Base-by-base conservation (phyloP, 2,797 vertebrate species). In the Merluccius polli region DNA sequence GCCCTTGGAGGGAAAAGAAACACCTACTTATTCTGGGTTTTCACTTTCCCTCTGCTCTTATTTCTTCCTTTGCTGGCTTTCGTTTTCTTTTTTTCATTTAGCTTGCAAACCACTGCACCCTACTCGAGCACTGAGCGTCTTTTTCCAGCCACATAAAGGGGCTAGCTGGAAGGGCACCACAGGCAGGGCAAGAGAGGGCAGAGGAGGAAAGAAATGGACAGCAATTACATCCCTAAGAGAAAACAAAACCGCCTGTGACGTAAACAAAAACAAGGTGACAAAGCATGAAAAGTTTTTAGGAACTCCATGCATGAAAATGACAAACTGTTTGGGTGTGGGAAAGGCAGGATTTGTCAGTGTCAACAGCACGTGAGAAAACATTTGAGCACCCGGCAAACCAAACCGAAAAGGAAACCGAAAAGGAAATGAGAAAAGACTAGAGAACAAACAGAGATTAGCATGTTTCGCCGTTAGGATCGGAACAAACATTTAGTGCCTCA, bases 371-470 rank as follows among this genome's bases (percentile, higher is more conserved):
- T 77, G 80, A 79, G 72, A 82, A 89, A 86, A 69, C 13, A n/a
- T 59, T n/a, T 86, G 78, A 85, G 77, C 44, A 82, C 18, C 6
- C 21, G 16, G 44, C 16, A 79, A 73, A 86, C 81, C 79, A 67
- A 73, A 27, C n/a, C 75, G n/a, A n/a, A n/a, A n/a, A n/a, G n/a
- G n/a, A 80, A 88, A 86, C 79, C 80, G 38, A 0, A 84, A 71
- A 85, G 85, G 85, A 90, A 92, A 90, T 87, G 85, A 84, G 84
- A 85, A 87, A 86, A 78, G 86, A 89, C 89, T 86, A 86, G 87
- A 79, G 73, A 82, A 84, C 82, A 89, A 89, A 89, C 84, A 86
- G 4, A 87, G 80, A 91, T 91, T 89, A 87, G 52, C 63, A 79
- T 87, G 86, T 89, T 85, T 90, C 85, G 84, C 78, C 75, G 75